phyloP scores from a whole-genome alignment of 2,888 invertebrate species.

The Gibbula magus region DNA sequence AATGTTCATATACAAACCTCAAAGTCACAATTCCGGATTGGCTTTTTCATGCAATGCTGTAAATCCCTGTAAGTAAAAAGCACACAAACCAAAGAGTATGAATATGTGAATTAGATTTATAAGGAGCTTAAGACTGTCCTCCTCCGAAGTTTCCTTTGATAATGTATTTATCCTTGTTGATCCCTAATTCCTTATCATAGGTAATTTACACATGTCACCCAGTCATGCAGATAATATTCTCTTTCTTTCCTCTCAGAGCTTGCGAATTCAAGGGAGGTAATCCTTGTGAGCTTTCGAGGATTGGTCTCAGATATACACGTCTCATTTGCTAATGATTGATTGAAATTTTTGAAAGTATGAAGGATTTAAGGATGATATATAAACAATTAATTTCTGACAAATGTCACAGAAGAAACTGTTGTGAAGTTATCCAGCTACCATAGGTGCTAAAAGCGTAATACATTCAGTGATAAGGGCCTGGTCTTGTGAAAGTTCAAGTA shows the following conservation, averaged over 20 bases:
- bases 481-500: too few species aligned
- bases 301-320: not conserved
- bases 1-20: too few species aligned
- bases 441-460: too few species aligned
- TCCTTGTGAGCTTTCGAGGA: not conserved
- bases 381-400: not conserved
- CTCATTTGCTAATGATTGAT: slow-evolving; percentile 6
- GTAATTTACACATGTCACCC: not conserved
- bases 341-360: not conserved
- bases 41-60: too few species aligned
- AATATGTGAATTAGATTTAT: too few species aligned
- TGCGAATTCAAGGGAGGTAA: not conserved
- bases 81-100: too few species aligned
- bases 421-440: too few species aligned
- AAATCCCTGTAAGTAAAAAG: too few species aligned
- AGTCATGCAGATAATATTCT: not conserved
- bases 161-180: not conserved
- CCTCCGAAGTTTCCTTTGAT: not conserved
- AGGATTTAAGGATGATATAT: not conserved
- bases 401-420: not conserved
- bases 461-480: too few species aligned
- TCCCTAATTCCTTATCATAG: not conserved
- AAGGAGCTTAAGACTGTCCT: too few species aligned
- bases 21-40: too few species aligned
- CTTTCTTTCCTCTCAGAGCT: not conserved